phyloP scores from a whole-genome alignment of 2,113 vertebrate genomes.

The Chlamydotis undulata region DNA sequence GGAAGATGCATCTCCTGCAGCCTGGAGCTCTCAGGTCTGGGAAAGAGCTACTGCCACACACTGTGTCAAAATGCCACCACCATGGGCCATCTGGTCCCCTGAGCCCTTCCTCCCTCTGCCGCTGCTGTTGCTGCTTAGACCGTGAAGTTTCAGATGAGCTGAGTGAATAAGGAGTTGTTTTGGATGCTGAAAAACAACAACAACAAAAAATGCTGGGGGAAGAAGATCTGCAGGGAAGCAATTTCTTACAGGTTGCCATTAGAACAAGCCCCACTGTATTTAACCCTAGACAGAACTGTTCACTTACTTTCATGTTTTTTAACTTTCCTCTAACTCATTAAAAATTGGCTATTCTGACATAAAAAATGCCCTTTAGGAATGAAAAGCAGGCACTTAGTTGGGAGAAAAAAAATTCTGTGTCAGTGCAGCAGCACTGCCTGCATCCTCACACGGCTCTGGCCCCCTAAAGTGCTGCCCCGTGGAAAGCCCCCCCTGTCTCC shows the following conservation, averaged over 20 bases:
- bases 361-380: background rate
- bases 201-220: background rate
- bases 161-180: background rate
- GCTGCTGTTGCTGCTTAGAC: background rate
- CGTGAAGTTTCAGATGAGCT: background rate
- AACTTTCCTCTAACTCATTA: background rate
- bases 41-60: background rate
- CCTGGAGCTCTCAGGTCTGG: background rate
- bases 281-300: background rate
- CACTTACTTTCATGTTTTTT: background rate
- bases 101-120: background rate
- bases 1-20: background rate
- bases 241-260: background rate
- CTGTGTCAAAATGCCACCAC: background rate
- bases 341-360: background rate
- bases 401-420: background rate
- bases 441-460: background rate
- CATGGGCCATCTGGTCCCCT: background rate
- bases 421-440: background rate
- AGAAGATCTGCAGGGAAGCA: background rate
- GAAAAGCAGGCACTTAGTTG: background rate
- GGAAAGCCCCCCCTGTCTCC: background rate
- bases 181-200: background rate
- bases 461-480: background rate
- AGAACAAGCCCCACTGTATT: background rate